Evolutionary conservation across 2,113 vertebrate genomes (phyloP), one percentile per base, ranked within the genome.

Genomic region (Percopsis transmontana): DNA sequence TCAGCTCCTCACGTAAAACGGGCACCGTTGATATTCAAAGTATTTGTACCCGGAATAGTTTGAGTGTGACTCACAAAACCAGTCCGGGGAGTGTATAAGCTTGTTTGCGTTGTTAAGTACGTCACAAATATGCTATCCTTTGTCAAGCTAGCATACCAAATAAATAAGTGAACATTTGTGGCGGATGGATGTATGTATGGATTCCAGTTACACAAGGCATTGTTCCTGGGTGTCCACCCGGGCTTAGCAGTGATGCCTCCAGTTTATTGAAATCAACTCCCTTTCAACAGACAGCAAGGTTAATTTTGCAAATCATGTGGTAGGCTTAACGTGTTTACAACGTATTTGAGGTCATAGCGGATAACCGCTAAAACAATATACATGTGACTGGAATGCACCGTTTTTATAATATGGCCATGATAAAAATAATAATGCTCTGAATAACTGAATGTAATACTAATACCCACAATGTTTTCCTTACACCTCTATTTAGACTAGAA

Each of bases 201-300:
- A 18, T 65, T 74, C 54, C 51, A 73, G 66, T 78, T 82, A 80
- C 63, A 65, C 24, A 24, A 39, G 66, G 73, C 5, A 9, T 62
- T 54, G 40, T 58, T 59, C 60, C 20, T 33, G 27, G 27, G 27
- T 6, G 47, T 40, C 51, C 56, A 16, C 66, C 63, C 9, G 45
- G 3, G 12, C 33, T 9, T 47, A 23, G 61, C 27, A 63, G 19
- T 6, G 11, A 50, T 38, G 27, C 24, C 20, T 62, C 56, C 38
- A 6, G 44, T 70, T 86, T 71, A 70, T 82, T 82, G 72, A 77
- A 81, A 74, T 66, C 39, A 59, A 68, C 76, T 70, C 72, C 40
- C 69, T 62, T 18, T 65, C 42, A 72, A 74, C 74, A 68, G 62
- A 57, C 70, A 47, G 59, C 41, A 10, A 64, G 64, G 21, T 66